Evolutionary conservation across 2,797 vertebrate species (phyloP).

Genomic region (Falco naumanni): DNA sequence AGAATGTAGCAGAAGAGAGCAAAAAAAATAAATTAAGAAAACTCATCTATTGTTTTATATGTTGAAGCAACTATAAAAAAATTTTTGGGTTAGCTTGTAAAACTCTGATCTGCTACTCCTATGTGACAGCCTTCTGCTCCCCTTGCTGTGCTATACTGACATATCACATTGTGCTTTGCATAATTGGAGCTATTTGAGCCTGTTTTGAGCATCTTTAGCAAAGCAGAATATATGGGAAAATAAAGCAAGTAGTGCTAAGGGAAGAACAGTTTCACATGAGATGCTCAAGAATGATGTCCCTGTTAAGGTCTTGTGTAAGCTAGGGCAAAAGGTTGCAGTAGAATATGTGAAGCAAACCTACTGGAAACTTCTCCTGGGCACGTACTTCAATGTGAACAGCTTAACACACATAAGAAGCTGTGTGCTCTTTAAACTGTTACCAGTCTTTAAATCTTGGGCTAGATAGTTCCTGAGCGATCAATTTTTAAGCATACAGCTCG

Average conservation of each 20-base stretch:
- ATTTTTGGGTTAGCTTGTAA: neutral
- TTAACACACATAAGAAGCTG: neutral
- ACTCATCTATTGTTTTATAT: neutral
- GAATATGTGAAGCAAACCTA: neutral
- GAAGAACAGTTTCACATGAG: neutral
- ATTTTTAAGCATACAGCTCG: neutral
- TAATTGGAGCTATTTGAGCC: neutral
- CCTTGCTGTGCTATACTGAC: neutral
- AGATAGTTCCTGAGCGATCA: neutral
- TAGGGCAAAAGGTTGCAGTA: neutral
- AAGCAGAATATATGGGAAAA: neutral
- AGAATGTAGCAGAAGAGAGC: neutral
- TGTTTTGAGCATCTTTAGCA: conserved; percentile 4
- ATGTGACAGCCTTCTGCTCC: neutral
- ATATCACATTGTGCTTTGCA: neutral
- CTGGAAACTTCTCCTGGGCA: conserved; percentile 14
- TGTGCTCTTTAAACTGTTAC: conserved; percentile 9
- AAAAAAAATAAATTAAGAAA: neutral
- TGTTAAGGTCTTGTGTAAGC: conserved; percentile 18
- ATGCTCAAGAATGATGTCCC: neutral
- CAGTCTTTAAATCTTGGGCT: neutral
- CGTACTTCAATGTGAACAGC: neutral
- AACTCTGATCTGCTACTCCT: neutral
- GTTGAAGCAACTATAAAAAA: neutral
- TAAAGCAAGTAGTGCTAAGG: neutral